Evolutionary conservation across 2,888 invertebrate genomes (phyloP), one percentile per base, ranked within the genome.

Genomic region (Macrophya annulata): DNA sequence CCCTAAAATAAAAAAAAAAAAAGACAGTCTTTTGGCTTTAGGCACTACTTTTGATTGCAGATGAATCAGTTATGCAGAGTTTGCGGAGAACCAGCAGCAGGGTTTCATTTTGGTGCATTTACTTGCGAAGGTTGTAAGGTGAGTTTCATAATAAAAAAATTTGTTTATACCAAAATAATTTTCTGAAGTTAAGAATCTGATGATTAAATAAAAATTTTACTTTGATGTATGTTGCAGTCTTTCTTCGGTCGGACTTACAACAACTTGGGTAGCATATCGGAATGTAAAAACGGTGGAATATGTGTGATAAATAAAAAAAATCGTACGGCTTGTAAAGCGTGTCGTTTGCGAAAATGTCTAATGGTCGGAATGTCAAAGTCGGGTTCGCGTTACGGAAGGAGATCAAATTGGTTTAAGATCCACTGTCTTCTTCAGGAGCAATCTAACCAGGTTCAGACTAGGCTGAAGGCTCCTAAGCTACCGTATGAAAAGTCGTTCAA

Each of bases 341-440:
- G 95, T 89, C 93, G 95, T 12, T 93, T 94, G 62, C 91, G 94
- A 85, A 94, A 95, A 90, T 95, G 95, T 89, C 91, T 95, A 48
- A 88, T 93, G 90, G 95, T 95, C 51, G 95, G 95, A 72, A 95
- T 95, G 95, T 94, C 94, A 79, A 95, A 95, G 90, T 94, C 94
- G 86, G 95, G 95, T 43, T 95, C 95, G 4, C 92, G 95, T 43
- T 95, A 95, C 91, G 95, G 95, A 6, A 91, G 95, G 1, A 93
- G 95, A 10, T 94, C 94, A 83, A 95, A 95, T 92, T 95, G 95
- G 94, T 95, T 95, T 93, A 95, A 95, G 90, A 95, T 95, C 88
- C 94, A 95, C 90, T 95, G 95, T 88, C 93, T 95, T 6, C 94
- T 95, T 2, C 95, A 95, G 88, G 95, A 95, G 87, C 95, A 94